phyloP scores from a whole-genome alignment of 2,797 vertebrate species.

The Melanogrammus aeglefinus region DNA sequence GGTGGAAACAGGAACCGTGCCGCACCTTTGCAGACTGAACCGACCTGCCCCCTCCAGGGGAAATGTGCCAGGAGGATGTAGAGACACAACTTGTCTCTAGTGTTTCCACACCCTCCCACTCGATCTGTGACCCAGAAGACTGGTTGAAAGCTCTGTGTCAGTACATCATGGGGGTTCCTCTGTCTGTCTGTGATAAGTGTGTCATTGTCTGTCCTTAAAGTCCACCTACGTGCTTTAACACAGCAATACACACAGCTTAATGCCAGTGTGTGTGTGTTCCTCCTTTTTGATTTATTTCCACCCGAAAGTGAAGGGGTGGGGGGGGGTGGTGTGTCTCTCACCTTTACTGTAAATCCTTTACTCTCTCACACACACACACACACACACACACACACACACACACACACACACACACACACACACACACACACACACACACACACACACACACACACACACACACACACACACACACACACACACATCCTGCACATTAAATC shows the following conservation, averaged over 20 bases:
- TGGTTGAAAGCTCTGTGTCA: not conserved
- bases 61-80: not conserved
- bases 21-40: too few relatives aligned
- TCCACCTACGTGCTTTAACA: not conserved
- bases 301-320: not conserved
- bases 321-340: slow-evolving; percentile 27
- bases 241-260: not conserved
- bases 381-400: slow-evolving; percentile 35
- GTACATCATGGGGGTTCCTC: not conserved
- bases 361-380: slow-evolving; percentile 11
- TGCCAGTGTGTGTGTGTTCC: not conserved
- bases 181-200: not conserved
- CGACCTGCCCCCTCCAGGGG: too few relatives aligned
- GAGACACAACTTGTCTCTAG: not conserved
- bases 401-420: slow-evolving; percentile 49
- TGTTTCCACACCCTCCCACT: not conserved
- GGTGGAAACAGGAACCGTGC: too few relatives aligned
- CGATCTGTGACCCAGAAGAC: not conserved
- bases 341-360: slow-evolving; percentile 50
- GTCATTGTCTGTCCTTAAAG: not conserved
- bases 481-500: slow-evolving; percentile 41
- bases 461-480: slow-evolving; percentile 45
- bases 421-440: slow-evolving; percentile 41
- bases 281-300: not conserved
- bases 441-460: slow-evolving; percentile 49